A percentile compares a stretch with the other conserved stretches of the same genome.
Evolutionary conservation across 2,888 invertebrate species (phyloP).

Genomic region (Chymomyza caudatula): DNA sequence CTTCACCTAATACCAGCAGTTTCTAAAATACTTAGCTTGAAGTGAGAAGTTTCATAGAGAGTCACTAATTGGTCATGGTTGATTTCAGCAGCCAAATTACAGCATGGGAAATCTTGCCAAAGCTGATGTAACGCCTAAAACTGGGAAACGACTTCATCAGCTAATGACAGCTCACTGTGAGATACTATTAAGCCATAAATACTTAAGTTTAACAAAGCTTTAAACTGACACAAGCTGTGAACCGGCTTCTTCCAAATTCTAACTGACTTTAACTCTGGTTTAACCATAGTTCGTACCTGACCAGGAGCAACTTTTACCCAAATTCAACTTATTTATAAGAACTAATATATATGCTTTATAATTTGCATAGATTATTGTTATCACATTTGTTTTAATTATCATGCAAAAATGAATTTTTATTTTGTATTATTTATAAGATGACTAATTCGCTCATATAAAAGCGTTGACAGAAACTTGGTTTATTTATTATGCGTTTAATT

Average conservation of each 20-base stretch:
- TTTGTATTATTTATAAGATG: background rate
- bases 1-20: background rate
- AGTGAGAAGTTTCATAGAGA: no score
- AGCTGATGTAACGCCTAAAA: background rate
- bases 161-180: background rate
- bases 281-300: background rate
- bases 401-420: background rate
- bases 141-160: background rate
- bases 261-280: background rate
- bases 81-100: no score
- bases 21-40: background rate
- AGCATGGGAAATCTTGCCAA: background rate
- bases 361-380: background rate
- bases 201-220: no score
- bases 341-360: background rate
- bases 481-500: background rate
- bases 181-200: background rate
- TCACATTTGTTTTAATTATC: background rate
- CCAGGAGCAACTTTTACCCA: background rate
- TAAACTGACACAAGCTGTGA: background rate
- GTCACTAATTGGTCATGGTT: no score
- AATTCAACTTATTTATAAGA: background rate
- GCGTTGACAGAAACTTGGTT: background rate
- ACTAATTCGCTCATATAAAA: background rate
- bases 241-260: background rate